These are phyloP conservation scores for Telmatherina bonti DNA, from an alignment of 2,797 vertebrate species.

Conservation along the genomic window DNA sequence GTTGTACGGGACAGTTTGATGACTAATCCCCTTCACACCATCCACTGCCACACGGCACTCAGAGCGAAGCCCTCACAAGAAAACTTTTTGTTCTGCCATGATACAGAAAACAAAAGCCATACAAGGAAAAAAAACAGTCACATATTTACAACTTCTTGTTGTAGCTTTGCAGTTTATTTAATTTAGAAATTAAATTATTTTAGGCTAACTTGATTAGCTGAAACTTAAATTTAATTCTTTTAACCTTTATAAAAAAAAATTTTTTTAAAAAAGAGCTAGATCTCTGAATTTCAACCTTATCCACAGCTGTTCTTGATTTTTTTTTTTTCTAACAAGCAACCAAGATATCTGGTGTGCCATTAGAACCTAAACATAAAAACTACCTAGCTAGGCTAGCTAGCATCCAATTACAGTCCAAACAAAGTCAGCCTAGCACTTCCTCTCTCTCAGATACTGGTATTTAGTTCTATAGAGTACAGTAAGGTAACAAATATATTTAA, in stretches of 20 bases:
- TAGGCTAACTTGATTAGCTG: not conserved
- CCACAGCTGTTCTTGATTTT: not conserved
- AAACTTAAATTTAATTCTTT: not conserved
- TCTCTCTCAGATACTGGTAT: constrained; percentile 1
- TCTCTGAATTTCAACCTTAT: not conserved
- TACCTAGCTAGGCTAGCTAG: not conserved
- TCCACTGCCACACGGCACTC: constrained; percentile 26
- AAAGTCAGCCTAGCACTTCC: not conserved
- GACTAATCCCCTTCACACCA: constrained; percentile 68
- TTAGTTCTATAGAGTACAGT: not conserved
- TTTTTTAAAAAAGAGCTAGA: not conserved
- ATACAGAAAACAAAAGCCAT: constrained; percentile 14
- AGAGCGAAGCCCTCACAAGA: constrained; percentile 31
- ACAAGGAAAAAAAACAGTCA: constrained; percentile 9
- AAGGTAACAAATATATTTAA: not conserved
- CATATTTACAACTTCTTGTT: not conserved
- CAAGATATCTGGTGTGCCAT: not conserved
- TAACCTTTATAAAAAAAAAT: too few relatives aligned
- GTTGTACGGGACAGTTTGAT: constrained; percentile 60
- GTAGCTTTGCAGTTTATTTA: not conserved
- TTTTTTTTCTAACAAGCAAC: not conserved
- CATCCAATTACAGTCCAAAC: not conserved
- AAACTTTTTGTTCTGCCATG: constrained; percentile 35
- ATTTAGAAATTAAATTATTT: not conserved
- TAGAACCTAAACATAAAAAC: not conserved